Conservation (phyloP, 2,888 invertebrate genomes). For the Dolichopus griseipennis region DNA sequence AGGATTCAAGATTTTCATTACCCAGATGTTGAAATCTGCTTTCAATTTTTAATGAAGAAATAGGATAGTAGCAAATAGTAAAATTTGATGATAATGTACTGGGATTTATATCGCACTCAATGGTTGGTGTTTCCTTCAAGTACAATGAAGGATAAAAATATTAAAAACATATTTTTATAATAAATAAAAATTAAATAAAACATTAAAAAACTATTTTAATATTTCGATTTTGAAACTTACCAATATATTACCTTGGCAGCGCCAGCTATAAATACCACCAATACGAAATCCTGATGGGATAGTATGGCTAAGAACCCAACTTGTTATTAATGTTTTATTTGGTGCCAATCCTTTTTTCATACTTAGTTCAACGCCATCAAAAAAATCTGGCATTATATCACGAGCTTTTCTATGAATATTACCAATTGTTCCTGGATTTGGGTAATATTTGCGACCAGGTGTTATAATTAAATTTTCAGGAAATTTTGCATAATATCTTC, state of each 20-base stretch:
- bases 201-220: neutral
- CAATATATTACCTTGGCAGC: constrained; percentile 31
- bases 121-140: constrained; percentile 35
- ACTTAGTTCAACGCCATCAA: constrained; percentile 37
- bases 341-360: constrained; percentile 33
- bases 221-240: constrained; percentile 25
- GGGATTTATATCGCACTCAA: constrained; percentile 40
- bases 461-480: constrained; percentile 33
- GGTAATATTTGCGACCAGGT: constrained; percentile 28
- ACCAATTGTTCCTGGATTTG: constrained; percentile 39
- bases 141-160: too few relatives aligned
- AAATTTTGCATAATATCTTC: constrained; percentile 25
- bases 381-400: constrained; percentile 38
- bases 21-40: constrained; percentile 31
- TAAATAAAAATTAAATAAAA: too few relatives aligned
- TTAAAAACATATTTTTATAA: too few relatives aligned
- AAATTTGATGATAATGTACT: constrained; percentile 38
- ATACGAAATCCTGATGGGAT: constrained; percentile 39
- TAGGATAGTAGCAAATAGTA: constrained; percentile 35
- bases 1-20: constrained; percentile 20
- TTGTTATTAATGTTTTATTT: constrained; percentile 33
- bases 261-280: constrained; percentile 36
- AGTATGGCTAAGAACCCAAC: constrained; percentile 38
- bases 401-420: constrained; percentile 38
- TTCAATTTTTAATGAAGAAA: constrained; percentile 25